A percentile compares a stretch with the other conserved stretches of the same genome.
phyloP scores from a whole-genome alignment of 2,888 invertebrate species.

The Nysson spinosus region DNA sequence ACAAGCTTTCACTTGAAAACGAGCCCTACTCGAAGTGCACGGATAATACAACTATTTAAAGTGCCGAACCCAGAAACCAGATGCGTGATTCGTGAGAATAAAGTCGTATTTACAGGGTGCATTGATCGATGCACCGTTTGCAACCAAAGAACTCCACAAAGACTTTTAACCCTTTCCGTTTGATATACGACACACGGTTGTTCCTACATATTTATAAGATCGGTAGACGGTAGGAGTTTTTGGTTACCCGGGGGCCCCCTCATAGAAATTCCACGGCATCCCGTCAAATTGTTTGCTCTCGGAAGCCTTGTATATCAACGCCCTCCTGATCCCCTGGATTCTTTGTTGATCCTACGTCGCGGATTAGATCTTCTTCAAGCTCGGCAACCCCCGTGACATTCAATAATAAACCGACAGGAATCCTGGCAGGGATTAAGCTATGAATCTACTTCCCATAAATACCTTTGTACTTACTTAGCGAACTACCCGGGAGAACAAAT shows the following conservation, averaged over 20 bases:
- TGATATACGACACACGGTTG: constrained; percentile 48
- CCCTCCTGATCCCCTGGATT: constrained; percentile 21
- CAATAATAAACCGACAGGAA: constrained; percentile 13
- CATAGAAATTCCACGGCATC: constrained; percentile 52
- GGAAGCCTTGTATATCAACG: constrained; percentile 35
- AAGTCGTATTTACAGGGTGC: constrained; percentile 43
- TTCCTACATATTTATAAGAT: constrained; percentile 66
- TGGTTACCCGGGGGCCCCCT: constrained; percentile 28
- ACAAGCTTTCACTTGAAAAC: too few species aligned
- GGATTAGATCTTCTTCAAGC: constrained; percentile 35
- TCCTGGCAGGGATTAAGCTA: not conserved
- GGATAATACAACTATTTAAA: constrained; percentile 19
- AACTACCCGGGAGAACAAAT: constrained; percentile 2
- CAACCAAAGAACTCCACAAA: constrained; percentile 41
- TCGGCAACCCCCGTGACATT: constrained; percentile 22
- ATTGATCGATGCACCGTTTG: constrained; percentile 46
- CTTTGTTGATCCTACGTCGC: constrained; percentile 25
- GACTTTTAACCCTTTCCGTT: constrained; percentile 45
- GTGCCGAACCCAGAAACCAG: constrained; percentile 15
- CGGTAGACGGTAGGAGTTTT: constrained; percentile 33
- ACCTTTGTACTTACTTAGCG: constrained; percentile 3
- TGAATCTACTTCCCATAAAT: constrained; percentile 21
- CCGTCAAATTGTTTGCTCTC: constrained; percentile 59
- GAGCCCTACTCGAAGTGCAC: not conserved
- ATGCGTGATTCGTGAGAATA: constrained; percentile 33